phyloP scores from a whole-genome alignment of 2,113 vertebrate species.

The Eulacestoma nigropectus region DNA sequence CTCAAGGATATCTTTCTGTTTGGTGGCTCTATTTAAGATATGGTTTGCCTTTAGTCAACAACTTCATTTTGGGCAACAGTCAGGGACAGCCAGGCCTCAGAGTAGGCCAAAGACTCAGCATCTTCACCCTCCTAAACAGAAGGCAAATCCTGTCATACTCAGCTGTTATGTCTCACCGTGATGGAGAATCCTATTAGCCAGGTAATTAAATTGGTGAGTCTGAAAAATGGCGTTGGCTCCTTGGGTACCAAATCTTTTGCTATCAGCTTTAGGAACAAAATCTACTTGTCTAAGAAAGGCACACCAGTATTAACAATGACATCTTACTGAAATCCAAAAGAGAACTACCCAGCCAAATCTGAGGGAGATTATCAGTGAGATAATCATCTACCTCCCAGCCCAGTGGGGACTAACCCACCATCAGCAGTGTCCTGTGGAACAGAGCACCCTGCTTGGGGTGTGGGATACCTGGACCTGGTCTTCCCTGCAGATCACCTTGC shows the following conservation, averaged over 20 bases:
- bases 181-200: not conserved
- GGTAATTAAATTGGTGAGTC: not conserved
- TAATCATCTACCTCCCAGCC: not conserved
- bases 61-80: not conserved
- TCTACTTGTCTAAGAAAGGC: not conserved
- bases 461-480: not conserved
- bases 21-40: not conserved
- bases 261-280: not conserved
- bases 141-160: not conserved
- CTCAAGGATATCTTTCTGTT: not conserved
- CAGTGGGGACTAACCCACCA: not conserved
- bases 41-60: not conserved
- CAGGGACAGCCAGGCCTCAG: not conserved
- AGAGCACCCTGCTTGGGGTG: not conserved
- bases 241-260: not conserved
- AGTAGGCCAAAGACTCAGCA: not conserved
- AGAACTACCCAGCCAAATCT: not conserved
- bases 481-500: not conserved
- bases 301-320: not conserved
- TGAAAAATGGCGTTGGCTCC: not conserved
- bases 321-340: not conserved
- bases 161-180: not conserved
- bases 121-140: not conserved
- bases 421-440: fast-evolving
- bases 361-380: not conserved